Evolutionary conservation across 2,113 vertebrate species (phyloP).

Genomic region (Phyllostomus discolor): DNA sequence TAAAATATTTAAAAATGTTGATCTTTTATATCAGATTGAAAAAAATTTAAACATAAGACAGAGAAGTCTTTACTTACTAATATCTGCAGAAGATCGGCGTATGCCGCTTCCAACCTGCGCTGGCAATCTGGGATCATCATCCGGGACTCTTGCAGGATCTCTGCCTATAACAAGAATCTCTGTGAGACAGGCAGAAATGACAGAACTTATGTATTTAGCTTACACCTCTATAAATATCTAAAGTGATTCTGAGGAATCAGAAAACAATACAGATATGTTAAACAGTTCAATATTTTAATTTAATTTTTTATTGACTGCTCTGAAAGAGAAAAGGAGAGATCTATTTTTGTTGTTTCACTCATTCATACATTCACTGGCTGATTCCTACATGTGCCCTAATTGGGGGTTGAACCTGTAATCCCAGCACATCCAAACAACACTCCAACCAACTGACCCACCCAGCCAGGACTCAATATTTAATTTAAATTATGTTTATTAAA

Average conservation of each 20-base stretch:
- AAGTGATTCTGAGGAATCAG: constrained; percentile 21
- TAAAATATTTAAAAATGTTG: background rate
- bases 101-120: constrained; percentile 89
- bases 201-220: background rate
- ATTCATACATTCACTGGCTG: too few relatives aligned
- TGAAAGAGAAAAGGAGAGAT: too few relatives aligned
- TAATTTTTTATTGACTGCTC: background rate
- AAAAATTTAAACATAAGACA: background rate
- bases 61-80: constrained; percentile 84
- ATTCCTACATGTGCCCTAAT: too few relatives aligned
- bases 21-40: background rate
- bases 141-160: constrained; percentile 92
- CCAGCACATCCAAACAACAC: too few relatives aligned
- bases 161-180: constrained; percentile 81
- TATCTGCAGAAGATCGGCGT: constrained; percentile 88
- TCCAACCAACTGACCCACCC: too few relatives aligned
- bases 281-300: constrained; percentile 24
- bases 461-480: background rate
- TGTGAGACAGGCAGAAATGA: background rate
- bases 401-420: too few relatives aligned
- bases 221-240: background rate
- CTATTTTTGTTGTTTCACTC: too few relatives aligned
- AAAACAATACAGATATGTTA: background rate
- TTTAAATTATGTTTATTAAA: background rate
- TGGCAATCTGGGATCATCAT: constrained; percentile 99